These are phyloP conservation scores for Geotrypetes seraphini DNA, from an alignment of 2,797 vertebrate species.

Conservation along the genomic window DNA sequence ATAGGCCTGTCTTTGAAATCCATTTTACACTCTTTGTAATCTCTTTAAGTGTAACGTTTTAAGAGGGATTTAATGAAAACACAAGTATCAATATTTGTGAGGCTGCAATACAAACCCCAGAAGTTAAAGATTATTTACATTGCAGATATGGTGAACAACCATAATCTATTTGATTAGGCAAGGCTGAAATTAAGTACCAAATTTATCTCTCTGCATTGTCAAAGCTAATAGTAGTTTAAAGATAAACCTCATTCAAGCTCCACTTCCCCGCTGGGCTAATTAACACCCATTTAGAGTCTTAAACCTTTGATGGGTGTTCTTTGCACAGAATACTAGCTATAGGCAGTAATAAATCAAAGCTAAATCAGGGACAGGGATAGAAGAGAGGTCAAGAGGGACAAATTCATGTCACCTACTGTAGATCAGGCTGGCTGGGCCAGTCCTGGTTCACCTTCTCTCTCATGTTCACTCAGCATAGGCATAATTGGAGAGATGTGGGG, in stretches of 20 bases:
- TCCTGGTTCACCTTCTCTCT: too few relatives aligned
- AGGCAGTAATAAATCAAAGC: constrained; percentile 26
- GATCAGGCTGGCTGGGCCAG: too few relatives aligned
- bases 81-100: fast-evolving
- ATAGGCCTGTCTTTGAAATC: neutral
- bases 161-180: constrained; percentile 22
- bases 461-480: too few relatives aligned
- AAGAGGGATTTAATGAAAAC: neutral
- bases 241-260: constrained; percentile 41
- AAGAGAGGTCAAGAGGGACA: constrained; percentile 11
- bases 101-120: neutral
- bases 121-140: constrained; percentile 35
- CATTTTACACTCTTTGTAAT: neutral
- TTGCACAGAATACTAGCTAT: constrained; percentile 24
- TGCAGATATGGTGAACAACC: constrained; percentile 17
- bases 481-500: too few relatives aligned
- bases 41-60: neutral
- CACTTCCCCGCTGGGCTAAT: constrained; percentile 47
- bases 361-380: neutral
- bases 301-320: constrained; percentile 40
- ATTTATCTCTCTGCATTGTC: constrained; percentile 41
- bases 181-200: constrained; percentile 26
- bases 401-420: too few relatives aligned
- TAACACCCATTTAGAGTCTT: constrained; percentile 43
- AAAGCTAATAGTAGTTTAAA: constrained; percentile 40